phyloP scores from a whole-genome alignment of 2,113 vertebrate species.

The Clupea harengus region DNA sequence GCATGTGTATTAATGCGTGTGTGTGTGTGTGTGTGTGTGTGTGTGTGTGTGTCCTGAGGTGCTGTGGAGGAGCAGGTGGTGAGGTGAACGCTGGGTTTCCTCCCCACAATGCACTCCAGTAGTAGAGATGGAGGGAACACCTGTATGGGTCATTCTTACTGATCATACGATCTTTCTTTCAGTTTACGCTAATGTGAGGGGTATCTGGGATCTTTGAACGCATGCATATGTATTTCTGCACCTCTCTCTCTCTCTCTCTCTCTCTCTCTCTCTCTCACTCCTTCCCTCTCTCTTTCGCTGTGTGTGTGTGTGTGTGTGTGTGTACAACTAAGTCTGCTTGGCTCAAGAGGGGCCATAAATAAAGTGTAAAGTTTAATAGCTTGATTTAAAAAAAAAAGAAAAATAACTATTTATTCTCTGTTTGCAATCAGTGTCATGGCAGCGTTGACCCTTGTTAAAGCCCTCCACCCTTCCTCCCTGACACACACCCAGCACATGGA shows the following conservation, averaged over 20 bases:
- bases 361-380: background rate
- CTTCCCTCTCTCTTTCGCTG: background rate
- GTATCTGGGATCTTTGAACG: background rate
- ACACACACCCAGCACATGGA: background rate
- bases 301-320: background rate
- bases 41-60: too few relatives aligned
- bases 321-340: background rate
- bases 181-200: background rate
- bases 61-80: too few relatives aligned
- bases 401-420: background rate
- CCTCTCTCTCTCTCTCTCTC: background rate
- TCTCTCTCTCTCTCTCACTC: background rate
- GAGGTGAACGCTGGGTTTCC: too few relatives aligned
- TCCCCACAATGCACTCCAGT: too few relatives aligned
- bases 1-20: background rate
- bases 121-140: background rate
- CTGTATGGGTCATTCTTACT: background rate
- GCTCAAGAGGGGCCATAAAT: background rate
- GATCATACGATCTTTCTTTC: background rate
- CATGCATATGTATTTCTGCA: background rate
- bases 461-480: background rate
- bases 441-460: background rate
- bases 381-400: background rate
- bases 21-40: background rate
- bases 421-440: constrained; percentile 15